phyloP scores from a whole-genome alignment of 2,888 invertebrate species.

The Tortrix viridana region DNA sequence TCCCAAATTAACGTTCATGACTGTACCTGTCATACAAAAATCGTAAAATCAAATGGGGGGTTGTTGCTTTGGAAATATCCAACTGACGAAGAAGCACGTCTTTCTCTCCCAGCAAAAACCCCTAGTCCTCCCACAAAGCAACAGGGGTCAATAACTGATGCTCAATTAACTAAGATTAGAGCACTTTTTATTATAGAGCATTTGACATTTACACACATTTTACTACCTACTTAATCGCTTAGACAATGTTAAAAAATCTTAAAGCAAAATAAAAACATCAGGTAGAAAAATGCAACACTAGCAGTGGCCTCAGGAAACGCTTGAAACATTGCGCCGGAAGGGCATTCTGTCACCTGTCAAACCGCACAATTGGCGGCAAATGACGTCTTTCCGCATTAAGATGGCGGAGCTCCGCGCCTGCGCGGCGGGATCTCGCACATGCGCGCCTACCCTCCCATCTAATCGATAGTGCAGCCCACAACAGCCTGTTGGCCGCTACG shows the following conservation, averaged over 20 bases:
- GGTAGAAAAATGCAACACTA: neutral
- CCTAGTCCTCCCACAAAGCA: too few species aligned
- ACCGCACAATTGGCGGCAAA: conserved; percentile 44
- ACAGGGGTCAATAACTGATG: too few species aligned
- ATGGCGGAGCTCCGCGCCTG: conserved; percentile 45
- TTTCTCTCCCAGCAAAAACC: too few species aligned
- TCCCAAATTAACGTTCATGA: too few species aligned
- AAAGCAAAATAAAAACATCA: conserved; percentile 1
- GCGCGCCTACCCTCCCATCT: conserved; percentile 58
- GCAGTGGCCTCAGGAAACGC: conserved; percentile 11
- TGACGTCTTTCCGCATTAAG: conserved; percentile 70
- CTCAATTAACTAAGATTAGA: too few species aligned
- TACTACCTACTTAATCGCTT: too few species aligned
- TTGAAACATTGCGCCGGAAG: conserved; percentile 27
- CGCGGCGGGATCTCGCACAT: conserved; percentile 59
- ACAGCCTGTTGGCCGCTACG: conserved; percentile 77
- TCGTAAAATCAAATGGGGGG: too few species aligned
- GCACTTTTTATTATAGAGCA: too few species aligned
- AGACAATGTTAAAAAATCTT: neutral
- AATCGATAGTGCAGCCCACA: conserved; percentile 79
- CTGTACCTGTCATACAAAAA: too few species aligned
- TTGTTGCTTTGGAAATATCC: too few species aligned
- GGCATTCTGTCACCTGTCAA: conserved; percentile 62
- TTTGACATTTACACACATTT: too few species aligned
- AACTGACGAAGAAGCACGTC: too few species aligned